Conservation (phyloP, 2,113 vertebrate species). For the Coryphaenoides rupestris region DNA sequence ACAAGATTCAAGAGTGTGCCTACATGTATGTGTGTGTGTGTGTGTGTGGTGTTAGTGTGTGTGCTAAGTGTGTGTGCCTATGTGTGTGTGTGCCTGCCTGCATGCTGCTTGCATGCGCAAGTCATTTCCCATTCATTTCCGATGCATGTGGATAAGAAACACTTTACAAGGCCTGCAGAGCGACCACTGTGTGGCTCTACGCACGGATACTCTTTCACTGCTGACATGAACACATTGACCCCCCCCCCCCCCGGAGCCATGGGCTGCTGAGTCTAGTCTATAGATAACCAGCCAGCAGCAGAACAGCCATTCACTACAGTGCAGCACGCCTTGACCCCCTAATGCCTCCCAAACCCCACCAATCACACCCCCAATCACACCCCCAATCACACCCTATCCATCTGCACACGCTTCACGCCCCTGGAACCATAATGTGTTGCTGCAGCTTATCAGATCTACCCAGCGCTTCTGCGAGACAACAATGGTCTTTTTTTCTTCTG, state of each 20-base stretch:
- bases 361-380: not conserved
- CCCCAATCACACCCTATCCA: conserved; percentile 9
- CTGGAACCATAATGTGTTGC: not conserved
- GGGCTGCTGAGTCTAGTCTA: conserved; percentile 22
- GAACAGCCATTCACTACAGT: too few species aligned
- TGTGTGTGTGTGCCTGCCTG: not conserved
- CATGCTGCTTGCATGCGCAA: not conserved
- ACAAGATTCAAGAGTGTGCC: not conserved
- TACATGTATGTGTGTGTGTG: not conserved
- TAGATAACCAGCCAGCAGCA: conserved; percentile 22
- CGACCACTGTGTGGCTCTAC: not conserved
- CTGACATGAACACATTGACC: conserved; percentile 1
- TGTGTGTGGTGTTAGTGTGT: not conserved
- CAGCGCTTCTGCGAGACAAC: conserved; percentile 42
- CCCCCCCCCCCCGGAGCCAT: conserved; percentile 10
- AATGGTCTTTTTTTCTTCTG: conserved; percentile 54
- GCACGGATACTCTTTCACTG: conserved; percentile 1
- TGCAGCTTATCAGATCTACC: conserved; percentile 44
- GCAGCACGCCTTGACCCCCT: conserved; percentile 28
- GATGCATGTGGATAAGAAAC: conserved; percentile 14
- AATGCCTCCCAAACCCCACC: conserved; percentile 12
- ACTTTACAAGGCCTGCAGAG: conserved; percentile 9
- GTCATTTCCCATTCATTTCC: conserved; percentile 14
- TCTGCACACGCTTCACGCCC: conserved; percentile 23
- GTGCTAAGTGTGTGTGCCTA: not conserved